These are phyloP conservation scores for Euphonia xanthogaster DNA, from an alignment of 2,797 vertebrate species.

Conservation along the genomic window DNA sequence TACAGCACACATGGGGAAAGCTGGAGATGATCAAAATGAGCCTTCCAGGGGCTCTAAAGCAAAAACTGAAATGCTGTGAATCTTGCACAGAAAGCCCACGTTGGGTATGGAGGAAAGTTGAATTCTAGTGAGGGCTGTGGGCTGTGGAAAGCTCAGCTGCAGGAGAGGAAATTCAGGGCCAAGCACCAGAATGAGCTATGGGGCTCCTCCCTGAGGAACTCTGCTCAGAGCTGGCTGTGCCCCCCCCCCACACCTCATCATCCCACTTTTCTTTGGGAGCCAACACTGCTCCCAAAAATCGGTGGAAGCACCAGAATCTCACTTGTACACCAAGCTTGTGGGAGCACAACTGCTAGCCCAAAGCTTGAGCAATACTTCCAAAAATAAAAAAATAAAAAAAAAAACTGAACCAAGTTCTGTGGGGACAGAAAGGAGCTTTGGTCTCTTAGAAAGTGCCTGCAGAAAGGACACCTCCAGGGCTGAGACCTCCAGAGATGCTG, in stretches of 20 bases:
- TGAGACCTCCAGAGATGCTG: background rate
- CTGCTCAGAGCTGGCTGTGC: background rate
- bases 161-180: rapidly evolving
- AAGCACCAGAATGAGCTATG: background rate
- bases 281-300: background rate
- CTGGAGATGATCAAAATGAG: background rate
- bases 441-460: background rate
- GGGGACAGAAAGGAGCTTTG: background rate
- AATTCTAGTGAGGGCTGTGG: background rate
- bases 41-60: background rate
- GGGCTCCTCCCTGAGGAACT: background rate
- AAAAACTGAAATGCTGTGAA: background rate
- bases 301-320: background rate
- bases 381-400: background rate
- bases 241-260: rapidly evolving
- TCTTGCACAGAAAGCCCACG: rapidly evolving
- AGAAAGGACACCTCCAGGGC: background rate
- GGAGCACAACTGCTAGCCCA: rapidly evolving
- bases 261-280: rapidly evolving
- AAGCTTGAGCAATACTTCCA: background rate
- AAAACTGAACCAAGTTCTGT: rapidly evolving
- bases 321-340: rapidly evolving
- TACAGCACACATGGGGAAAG: background rate
- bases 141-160: background rate
- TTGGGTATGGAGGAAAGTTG: background rate